Percentiles rank a stretch among this genome's conserved stretches.
These are phyloP conservation scores for Characodon lateralis DNA, from an alignment of 2,797 vertebrate species.

Conservation along the genomic window DNA sequence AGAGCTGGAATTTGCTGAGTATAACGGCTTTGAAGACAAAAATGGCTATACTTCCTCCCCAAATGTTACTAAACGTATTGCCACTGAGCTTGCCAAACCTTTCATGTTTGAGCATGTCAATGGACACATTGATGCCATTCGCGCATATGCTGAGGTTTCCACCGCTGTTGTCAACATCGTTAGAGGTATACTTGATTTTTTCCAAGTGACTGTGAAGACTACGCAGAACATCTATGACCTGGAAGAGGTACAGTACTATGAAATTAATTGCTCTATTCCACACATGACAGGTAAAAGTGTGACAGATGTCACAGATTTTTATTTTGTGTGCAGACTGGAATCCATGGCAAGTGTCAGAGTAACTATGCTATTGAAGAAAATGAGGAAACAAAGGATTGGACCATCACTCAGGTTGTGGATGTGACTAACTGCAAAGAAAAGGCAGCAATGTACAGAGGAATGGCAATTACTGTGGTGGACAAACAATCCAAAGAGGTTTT, in stretches of 20 bases:
- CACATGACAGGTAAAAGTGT: neutral
- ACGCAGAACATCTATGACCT: constrained; percentile 82
- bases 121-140: constrained; percentile 80
- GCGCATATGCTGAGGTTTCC: constrained; percentile 72
- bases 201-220: constrained; percentile 85
- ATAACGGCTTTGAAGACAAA: constrained; percentile 78
- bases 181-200: constrained; percentile 80
- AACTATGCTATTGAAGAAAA: constrained; percentile 81
- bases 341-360: constrained; percentile 85
- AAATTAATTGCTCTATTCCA: neutral
- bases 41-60: constrained; percentile 68
- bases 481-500: constrained; percentile 77
- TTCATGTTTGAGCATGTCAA: constrained; percentile 83
- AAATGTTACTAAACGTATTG: constrained; percentile 75
- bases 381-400: constrained; percentile 55
- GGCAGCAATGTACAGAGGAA: constrained; percentile 74
- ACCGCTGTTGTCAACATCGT: constrained; percentile 81
- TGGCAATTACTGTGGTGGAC: constrained; percentile 76
- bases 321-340: constrained; percentile 73
- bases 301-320: neutral
- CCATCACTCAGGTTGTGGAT: constrained; percentile 81
- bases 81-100: constrained; percentile 79
- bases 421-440: constrained; percentile 81
- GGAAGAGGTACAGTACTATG: constrained; percentile 72
- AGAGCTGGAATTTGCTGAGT: constrained; percentile 78